Conservation (phyloP, 2,113 vertebrate species). For the Bufo bufo region DNA sequence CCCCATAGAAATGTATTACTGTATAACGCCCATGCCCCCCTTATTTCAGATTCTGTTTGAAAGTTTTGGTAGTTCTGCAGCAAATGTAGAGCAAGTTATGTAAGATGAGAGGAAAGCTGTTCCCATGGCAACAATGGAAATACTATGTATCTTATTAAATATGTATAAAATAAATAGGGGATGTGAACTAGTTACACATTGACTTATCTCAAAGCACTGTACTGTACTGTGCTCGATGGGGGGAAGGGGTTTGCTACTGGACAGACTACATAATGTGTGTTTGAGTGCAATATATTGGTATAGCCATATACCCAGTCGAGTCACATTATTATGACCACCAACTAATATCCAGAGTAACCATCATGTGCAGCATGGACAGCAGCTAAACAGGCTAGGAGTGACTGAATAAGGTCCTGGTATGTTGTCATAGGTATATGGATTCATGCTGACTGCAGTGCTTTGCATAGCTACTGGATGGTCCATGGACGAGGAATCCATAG, state of each 20-base stretch:
- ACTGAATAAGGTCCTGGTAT: too few relatives aligned
- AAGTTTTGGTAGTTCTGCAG: constrained; percentile 8
- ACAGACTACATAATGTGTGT: neutral
- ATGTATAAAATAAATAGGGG: neutral
- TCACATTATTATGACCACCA: too few relatives aligned
- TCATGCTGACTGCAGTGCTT: too few relatives aligned
- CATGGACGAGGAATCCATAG: too few relatives aligned
- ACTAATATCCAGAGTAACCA: too few relatives aligned
- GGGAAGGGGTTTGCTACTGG: neutral
- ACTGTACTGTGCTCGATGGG: too few relatives aligned
- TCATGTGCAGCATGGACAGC: too few relatives aligned
- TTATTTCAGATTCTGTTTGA: constrained; percentile 14
- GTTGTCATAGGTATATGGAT: too few relatives aligned
- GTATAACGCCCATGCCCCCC: neutral
- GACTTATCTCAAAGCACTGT: neutral
- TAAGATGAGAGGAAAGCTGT: constrained; percentile 2
- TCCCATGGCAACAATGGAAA: neutral
- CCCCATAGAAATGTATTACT: neutral
- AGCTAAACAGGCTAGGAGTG: too few relatives aligned
- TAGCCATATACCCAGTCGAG: neutral
- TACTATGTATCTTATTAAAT: neutral
- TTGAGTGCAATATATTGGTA: neutral
- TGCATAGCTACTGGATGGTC: too few relatives aligned
- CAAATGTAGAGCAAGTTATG: neutral
- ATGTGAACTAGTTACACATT: neutral